phyloP scores from a whole-genome alignment of 1,140 invertebrate species.

The Aphelinus atriplicis region DNA sequence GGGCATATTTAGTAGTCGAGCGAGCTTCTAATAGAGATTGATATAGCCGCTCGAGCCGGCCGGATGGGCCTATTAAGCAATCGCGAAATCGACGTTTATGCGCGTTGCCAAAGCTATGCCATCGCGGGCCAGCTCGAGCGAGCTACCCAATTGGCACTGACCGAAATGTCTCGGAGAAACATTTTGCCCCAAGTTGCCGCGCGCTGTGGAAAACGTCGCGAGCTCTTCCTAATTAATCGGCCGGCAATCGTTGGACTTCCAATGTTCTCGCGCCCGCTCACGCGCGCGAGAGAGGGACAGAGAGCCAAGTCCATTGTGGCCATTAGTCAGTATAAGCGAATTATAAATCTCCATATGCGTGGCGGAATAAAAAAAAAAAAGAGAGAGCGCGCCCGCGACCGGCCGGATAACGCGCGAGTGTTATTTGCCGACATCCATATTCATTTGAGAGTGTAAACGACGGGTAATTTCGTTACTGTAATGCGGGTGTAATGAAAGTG shows the following conservation, averaged over 20 bases:
- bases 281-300: not conserved
- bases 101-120: not conserved
- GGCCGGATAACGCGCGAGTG: not conserved
- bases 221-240: conserved; percentile 20
- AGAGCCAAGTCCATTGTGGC: conserved; percentile 2
- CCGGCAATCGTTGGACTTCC: conserved; percentile 27
- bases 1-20: conserved; percentile 19
- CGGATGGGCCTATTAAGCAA: conserved; percentile 48
- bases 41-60: conserved; percentile 17
- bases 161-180: too few relatives aligned
- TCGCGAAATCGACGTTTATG: conserved; percentile 41
- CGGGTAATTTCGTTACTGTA: not conserved
- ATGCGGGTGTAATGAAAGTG: not conserved
- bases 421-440: conserved; percentile 18
- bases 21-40: conserved; percentile 34
- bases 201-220: too few relatives aligned
- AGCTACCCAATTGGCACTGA: too few relatives aligned
- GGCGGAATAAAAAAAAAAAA: conserved; percentile 11
- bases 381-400: too few relatives aligned
- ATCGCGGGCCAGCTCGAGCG: too few relatives aligned
- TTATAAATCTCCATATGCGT: conserved; percentile 33
- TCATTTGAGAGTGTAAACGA: conserved; percentile 3
- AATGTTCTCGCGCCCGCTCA: not conserved
- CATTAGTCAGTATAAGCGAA: conserved; percentile 32
- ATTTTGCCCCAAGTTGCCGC: too few relatives aligned